Evolutionary conservation across 2,113 vertebrate genomes (phyloP), one percentile per base, ranked within the genome.

Genomic region (Dolichallabes microphthalmus): DNA sequence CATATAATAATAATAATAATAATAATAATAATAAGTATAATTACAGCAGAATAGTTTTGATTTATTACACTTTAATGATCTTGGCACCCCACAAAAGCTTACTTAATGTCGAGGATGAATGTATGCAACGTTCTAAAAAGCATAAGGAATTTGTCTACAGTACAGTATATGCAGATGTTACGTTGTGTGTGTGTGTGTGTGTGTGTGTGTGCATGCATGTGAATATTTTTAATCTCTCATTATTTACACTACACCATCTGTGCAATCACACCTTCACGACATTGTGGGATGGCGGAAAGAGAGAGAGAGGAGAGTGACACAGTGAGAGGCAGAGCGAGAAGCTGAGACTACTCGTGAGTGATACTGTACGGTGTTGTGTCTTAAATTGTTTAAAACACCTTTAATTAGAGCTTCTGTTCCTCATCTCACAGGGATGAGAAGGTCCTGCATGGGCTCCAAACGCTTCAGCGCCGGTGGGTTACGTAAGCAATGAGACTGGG

Each of bases 221-320:
- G 45, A 7, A 8, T 84, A 79, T 55, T 11, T 55, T 55, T 53
- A 32, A n/a, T 39, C 81, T 77, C 68, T 25, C 25, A 15, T 85
- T 91, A 81, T 89, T 89, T 86, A 84, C 86, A 87, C 87, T 19
- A 75, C 71, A 74, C 87, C 88, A 86, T 87, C 85, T 88, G 87
- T 83, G 71, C 76, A 53, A 4, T 82, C 60, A 39, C 88, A 79
- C 80, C 80, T 88, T 55, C 58, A 60, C 64, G 76, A 58, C 39
- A 85, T 58, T 0, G 57, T 87, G 80, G 39, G 84, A 85, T 80
- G 80, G 63, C 66, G 82, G 79, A 30, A 15, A 86, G 87, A 6
- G 52, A 73, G 12, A 63, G 32, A 58, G 50, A 50, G 32, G 35
- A 78, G 57, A 64, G 64, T 10, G 0, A 66, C 22, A 68, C 30